These are phyloP conservation scores for Pherbina coryleti DNA, from an alignment of 2,888 invertebrate genomes.

Conservation along the genomic window DNA sequence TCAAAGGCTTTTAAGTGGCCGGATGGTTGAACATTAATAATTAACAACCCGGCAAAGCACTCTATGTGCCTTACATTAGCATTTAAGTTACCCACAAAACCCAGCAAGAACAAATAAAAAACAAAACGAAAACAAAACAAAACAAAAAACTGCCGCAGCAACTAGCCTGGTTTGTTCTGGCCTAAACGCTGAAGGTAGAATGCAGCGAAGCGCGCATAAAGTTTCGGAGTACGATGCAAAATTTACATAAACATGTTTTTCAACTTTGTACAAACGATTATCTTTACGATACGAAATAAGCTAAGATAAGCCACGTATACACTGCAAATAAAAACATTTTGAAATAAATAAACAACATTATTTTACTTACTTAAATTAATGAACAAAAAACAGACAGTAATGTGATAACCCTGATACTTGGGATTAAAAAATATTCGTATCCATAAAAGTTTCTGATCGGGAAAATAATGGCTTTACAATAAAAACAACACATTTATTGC, in stretches of 20 bases:
- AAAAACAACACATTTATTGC: too few relatives aligned
- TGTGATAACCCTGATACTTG: too few relatives aligned
- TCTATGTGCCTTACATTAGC: conserved; percentile 7
- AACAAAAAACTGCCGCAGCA: background rate
- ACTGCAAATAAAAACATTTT: background rate
- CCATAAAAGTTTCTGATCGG: too few relatives aligned
- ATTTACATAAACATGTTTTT: conserved; percentile 56
- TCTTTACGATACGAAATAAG: conserved; percentile 51
- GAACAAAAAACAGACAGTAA: too few relatives aligned
- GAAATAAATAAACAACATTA: background rate
- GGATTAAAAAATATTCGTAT: too few relatives aligned
- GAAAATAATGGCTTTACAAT: too few relatives aligned
- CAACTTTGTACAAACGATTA: conserved; percentile 54
- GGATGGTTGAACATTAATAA: conserved; percentile 21
- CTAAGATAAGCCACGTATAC: conserved; percentile 17
- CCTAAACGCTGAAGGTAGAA: background rate
- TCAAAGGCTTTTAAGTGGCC: conserved; percentile 18
- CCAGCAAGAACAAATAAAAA: conserved; percentile 9
- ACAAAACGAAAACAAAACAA: background rate
- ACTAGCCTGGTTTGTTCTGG: background rate
- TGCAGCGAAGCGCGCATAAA: conserved; percentile 45
- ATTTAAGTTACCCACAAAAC: conserved; percentile 21
- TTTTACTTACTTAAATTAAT: conserved; percentile 30
- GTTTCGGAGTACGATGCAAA: conserved; percentile 51
- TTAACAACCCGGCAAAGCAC: conserved; percentile 24